Percentiles rank a stretch among this genome's conserved stretches.
Evolutionary conservation across 2,797 vertebrate species (phyloP).

Genomic region (Typhlichthys eigenmanni): DNA sequence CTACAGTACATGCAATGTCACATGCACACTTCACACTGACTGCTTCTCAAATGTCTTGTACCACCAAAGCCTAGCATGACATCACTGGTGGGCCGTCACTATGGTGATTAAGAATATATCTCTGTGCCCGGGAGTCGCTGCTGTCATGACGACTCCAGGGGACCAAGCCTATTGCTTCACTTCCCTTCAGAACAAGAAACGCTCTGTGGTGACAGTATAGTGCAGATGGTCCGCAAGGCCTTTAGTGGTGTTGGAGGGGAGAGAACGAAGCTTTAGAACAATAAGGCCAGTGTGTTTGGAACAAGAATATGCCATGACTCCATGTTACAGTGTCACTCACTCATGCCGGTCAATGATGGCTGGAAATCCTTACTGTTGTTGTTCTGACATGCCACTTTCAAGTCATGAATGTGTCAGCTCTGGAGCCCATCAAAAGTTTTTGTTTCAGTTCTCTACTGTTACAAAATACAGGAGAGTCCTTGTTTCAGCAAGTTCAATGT

Average conservation of each 20-base stretch:
- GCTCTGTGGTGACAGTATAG: constrained; percentile 46
- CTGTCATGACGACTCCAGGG: constrained; percentile 30
- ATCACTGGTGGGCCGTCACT: constrained; percentile 39
- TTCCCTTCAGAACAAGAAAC: constrained; percentile 66
- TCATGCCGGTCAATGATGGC: not conserved
- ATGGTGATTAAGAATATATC: constrained; percentile 41
- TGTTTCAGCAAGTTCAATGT: too few species aligned
- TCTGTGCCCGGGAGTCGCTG: constrained; percentile 29
- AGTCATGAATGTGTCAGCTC: constrained; percentile 27
- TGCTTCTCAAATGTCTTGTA: constrained; percentile 7
- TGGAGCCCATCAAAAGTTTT: too few species aligned
- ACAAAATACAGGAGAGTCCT: too few species aligned
- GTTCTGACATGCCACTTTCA: constrained; percentile 17
- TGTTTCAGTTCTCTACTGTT: too few species aligned
- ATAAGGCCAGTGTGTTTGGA: constrained; percentile 56
- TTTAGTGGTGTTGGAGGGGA: constrained; percentile 27
- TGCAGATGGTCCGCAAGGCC: constrained; percentile 42
- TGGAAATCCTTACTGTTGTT: constrained; percentile 33
- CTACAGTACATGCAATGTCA: not conserved
- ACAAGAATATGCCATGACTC: constrained; percentile 23
- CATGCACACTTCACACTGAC: not conserved
- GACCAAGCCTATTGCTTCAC: constrained; percentile 57
- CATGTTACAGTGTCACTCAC: constrained; percentile 27
- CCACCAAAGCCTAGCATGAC: constrained; percentile 17
- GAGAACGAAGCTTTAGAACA: constrained; percentile 43